Evolutionary conservation across 2,113 vertebrate genomes (phyloP), one percentile per base, ranked within the genome.

Genomic region (Myocastor coypus): DNA sequence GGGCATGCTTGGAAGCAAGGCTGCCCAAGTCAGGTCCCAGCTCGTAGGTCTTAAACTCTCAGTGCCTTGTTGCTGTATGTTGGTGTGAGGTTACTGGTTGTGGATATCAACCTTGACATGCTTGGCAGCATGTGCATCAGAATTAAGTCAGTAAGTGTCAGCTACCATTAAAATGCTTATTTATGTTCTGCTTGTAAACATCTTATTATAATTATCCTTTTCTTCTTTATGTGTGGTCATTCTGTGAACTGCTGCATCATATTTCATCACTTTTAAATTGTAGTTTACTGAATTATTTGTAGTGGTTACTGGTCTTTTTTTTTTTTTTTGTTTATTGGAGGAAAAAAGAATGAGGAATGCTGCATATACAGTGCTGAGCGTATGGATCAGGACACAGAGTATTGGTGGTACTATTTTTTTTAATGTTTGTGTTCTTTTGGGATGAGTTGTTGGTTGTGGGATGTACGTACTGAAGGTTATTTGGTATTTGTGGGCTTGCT

Each of bases 21-120:
- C 17, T 34, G 11, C n/a, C 69, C 42, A 0, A 0, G 69, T 14
- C 40, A 32, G 4, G 42, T 50, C 40, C 50, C 40, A 3, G 9
- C 52, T n/a, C 1, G 6, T 20, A 34, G 46, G 66, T 16, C 57
- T 46, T 4, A 20, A 59, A 10, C 42, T 57, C 42, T 28, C 46
- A 30, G 9, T 34, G 59, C n/a, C n/a, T 34, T 10, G 4, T 61
- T 52, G 69, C 61, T 52, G 9, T 68, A 20, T 37, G 42, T 28
- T 6, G 3, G 30, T 20, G 10, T 20, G 17, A 12, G 28, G 75
- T 40, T 6, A 2, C 85, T 2, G 0, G 2, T 34, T 83, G 80
- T 77, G 61, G n/a, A 71, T 52, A 12, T 64, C 3, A 57, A 46
- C 46, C 12, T 10, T 46, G 77, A 28, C 19, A 9, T 86, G 63